These are phyloP conservation scores for Oedothorax gibbosus DNA, from an alignment of 1,140 invertebrate species.

Conservation along the genomic window DNA sequence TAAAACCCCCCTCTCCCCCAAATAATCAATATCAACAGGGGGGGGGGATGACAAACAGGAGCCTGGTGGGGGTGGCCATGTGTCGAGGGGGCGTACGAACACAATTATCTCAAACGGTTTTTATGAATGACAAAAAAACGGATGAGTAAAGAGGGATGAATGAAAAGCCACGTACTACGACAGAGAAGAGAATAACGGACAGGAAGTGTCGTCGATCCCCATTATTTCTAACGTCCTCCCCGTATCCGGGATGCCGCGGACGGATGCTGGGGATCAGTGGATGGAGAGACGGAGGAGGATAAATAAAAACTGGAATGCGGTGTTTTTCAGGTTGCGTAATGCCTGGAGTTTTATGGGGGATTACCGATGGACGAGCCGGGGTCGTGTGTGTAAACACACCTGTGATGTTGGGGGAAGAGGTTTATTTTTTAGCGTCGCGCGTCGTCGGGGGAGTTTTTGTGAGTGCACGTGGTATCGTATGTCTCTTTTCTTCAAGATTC, in stretches of 20 bases:
- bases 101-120: too few species aligned
- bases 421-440: background rate
- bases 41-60: too few species aligned
- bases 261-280: background rate
- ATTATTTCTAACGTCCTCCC: background rate
- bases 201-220: slow-evolving; percentile 36
- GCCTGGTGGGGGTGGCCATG: too few species aligned
- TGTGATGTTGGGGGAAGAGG: background rate
- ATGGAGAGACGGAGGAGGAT: background rate
- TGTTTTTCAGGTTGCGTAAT: background rate
- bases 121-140: too few species aligned
- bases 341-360: background rate
- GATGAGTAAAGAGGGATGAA: too few species aligned
- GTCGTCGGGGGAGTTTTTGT: background rate
- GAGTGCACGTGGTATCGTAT: background rate
- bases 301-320: background rate
- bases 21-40: too few species aligned
- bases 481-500: background rate
- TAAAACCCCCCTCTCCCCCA: too few species aligned
- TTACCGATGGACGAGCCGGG: background rate
- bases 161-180: too few species aligned
- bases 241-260: background rate
- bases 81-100: too few species aligned
- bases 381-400: background rate
- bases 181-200: slow-evolving; percentile 28